phyloP scores from a whole-genome alignment of 1,140 invertebrate genomes.

The Leucophenga varia region DNA sequence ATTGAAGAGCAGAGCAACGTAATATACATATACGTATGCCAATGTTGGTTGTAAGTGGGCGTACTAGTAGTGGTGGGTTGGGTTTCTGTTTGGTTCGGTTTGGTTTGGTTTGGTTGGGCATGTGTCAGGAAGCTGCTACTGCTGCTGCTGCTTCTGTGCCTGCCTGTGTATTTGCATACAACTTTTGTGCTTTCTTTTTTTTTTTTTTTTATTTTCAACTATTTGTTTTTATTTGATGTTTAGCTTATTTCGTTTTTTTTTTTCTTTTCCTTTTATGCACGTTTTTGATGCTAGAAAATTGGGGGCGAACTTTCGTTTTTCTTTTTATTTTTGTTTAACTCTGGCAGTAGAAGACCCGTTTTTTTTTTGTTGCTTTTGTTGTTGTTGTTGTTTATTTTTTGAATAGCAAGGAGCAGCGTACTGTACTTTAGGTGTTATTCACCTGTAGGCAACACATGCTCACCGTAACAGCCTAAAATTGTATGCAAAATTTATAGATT shows the following conservation, averaged over 20 bases:
- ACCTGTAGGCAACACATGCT: slow-evolving; percentile 37
- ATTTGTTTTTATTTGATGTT: slow-evolving; percentile 19
- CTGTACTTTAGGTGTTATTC: slow-evolving; percentile 53
- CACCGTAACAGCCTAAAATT: slow-evolving; percentile 2
- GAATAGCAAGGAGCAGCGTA: slow-evolving; percentile 25
- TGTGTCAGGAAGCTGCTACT: slow-evolving; percentile 12
- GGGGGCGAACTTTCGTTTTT: slow-evolving; percentile 55
- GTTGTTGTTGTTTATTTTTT: not conserved
- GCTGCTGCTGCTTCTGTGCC: slow-evolving; percentile 9
- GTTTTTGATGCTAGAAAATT: slow-evolving; percentile 35
- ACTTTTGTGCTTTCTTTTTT: slow-evolving; percentile 33
- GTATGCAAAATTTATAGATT: not conserved
- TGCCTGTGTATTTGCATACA: slow-evolving; percentile 14
- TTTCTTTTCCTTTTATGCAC: not conserved
- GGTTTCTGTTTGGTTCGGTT: too few species aligned
- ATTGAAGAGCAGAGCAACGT: too few species aligned
- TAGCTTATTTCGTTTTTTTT: slow-evolving; percentile 4
- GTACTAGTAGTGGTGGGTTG: too few species aligned
- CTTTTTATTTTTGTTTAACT: slow-evolving; percentile 21
- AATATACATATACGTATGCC: too few species aligned
- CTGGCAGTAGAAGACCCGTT: too few species aligned
- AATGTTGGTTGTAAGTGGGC: too few species aligned
- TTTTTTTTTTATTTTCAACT: slow-evolving; percentile 4
- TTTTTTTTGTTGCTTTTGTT: slow-evolving; percentile 22
- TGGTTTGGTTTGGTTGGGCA: not conserved